A percentile compares a stretch with the other conserved stretches of the same genome.
These are phyloP conservation scores for Hexactinellida sp. DNA, from an alignment of 37 sponge, comb jelly and placozoan species.

Conservation along the genomic window DNA sequence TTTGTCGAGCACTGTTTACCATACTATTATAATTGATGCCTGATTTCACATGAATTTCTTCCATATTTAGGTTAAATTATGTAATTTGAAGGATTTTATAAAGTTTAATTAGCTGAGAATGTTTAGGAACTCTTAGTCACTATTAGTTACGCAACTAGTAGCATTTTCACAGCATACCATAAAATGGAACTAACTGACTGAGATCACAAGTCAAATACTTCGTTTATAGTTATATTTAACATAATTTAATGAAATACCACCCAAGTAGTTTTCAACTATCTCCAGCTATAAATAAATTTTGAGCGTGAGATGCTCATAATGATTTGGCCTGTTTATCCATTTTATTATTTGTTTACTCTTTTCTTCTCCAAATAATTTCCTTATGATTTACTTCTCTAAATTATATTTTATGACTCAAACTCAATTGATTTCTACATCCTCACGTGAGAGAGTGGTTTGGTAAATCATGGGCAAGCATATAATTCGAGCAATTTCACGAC, in stretches of 20 bases:
- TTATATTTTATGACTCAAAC: background rate
- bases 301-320: background rate
- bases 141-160: too few species aligned
- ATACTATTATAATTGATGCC: too few species aligned
- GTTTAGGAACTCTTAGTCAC: too few species aligned
- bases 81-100: too few species aligned
- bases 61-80: too few species aligned
- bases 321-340: background rate
- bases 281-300: background rate
- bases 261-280: background rate
- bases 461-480: background rate
- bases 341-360: background rate
- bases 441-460: background rate
- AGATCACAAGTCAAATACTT: background rate
- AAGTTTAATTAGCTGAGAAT: too few species aligned
- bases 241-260: background rate
- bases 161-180: too few species aligned
- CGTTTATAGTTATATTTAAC: too few species aligned
- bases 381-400: background rate
- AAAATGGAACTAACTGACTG: background rate
- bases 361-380: too few species aligned
- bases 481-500: background rate
- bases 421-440: background rate
- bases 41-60: too few species aligned
- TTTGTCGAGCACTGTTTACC: too few species aligned